Base-by-base conservation (phyloP, 2,888 invertebrate species). In the Nomada ferruginata region DNA sequence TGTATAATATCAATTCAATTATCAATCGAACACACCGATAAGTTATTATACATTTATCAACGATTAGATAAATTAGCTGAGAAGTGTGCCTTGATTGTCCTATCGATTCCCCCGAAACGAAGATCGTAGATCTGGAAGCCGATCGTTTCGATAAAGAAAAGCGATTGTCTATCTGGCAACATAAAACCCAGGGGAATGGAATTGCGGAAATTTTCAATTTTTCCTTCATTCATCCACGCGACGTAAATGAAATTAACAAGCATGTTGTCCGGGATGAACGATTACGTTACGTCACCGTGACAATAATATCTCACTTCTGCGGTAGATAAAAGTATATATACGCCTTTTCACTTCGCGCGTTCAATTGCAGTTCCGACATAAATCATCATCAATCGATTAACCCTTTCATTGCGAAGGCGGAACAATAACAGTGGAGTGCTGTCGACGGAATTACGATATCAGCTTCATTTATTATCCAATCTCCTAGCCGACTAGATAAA, bases 341-440 rank as follows among this genome's bases (percentile, higher is more conserved):
- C 65, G 66, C 71, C 50, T 80, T 80, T 80, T 80, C 72, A 57
- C 55, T 80, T 80, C 55, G 66, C 66, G 61, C 65, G 66, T 55
- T 72, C 79, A 80, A 80, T 79, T 80, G 66, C 79, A 72, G 66
- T 66, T 66, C 79, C 65, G 61, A 79, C 73, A 79, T 79, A 79
- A 75, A 81, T 82, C 81, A 82, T 71, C 65, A 61, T 80, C 82
- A 61, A 82, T 76, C 70, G 76, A 82, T 81, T 82, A 66, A 81
- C 76, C 70, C 70, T 66, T 68, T 52, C 75, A 53, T 64, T 47
- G 61, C 57, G 82, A 68, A 81, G 76, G 53, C 82, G 82, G 76
- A 76, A 76, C 82, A 76, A 76, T 44, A 73, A 82, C 66, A 71
- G 55, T 23, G 61, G 29, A 26, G 64, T 73, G 72, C 50, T 60